Conservation (phyloP, 2,113 vertebrate species). For the Sinocyclocheilus grahami region DNA sequence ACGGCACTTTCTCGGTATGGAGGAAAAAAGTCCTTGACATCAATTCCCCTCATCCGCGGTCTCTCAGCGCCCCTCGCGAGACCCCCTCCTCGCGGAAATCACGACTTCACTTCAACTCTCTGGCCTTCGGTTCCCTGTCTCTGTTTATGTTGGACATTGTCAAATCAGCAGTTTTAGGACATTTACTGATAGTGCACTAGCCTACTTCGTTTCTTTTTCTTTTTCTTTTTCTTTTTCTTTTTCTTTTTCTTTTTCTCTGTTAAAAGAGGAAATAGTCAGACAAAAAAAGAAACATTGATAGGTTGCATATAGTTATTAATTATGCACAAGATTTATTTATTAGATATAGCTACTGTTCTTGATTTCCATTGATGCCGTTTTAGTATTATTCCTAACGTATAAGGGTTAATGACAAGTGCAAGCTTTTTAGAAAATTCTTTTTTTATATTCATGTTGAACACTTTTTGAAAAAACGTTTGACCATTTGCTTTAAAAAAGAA, state of each 20-base stretch:
- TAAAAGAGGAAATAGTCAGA: neutral
- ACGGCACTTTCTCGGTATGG: constrained; percentile 24
- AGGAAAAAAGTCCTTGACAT: neutral
- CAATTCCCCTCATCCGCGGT: constrained; percentile 14
- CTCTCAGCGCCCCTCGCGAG: constrained; percentile 35
- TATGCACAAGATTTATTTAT: neutral
- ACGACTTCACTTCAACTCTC: neutral
- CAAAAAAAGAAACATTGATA: neutral
- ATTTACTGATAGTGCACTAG: neutral
- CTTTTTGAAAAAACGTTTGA: neutral
- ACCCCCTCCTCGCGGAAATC: neutral
- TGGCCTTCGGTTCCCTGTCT: neutral
- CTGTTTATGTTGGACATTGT: neutral
- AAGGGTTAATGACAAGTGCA: neutral
- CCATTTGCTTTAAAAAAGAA: neutral
- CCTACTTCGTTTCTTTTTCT: neutral
- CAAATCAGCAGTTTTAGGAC: neutral
- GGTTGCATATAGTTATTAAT: too few species aligned
- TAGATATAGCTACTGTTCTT: neutral
- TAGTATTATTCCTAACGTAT: neutral
- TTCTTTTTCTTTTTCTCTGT: neutral
- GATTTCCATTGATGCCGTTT: neutral
- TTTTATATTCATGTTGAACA: neutral
- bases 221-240: neutral
- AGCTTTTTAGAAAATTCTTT: neutral